Base-by-base conservation (phyloP, 2,888 invertebrate genomes). In the Xylota sylvarum region DNA sequence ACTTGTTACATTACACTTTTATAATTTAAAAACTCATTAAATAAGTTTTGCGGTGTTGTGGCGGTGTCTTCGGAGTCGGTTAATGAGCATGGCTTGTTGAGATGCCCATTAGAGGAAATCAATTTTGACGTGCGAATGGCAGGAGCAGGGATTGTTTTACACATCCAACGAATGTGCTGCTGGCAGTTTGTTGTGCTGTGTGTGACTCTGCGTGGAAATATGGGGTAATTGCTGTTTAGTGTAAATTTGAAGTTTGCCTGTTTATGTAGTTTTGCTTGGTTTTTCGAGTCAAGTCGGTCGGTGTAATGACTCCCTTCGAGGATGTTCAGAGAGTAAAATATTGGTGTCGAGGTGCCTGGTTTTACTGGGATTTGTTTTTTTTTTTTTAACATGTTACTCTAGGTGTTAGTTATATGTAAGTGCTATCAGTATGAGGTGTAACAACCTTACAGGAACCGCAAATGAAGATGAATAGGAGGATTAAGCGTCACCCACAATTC, bases 21-120 rank as follows among this genome's bases (percentile, higher is more conserved):
- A 77, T 72, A 85, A 77, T 81, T 85, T 76, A 67, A 76, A 72
- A 70, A 43, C 67, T 62, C 72, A 72, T 81, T 72, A 64, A 81
- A 48, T 55, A 76, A 76, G 81, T 85, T 76, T 70, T 50, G 48
- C 17, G 27, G 32, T 19, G 52, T n/a, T 17, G 12, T 10, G 43
- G 9, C 10, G 1, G 3, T 43, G 55, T 43, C 5, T 50, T 23
- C 40, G 30, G 65, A 60, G 67, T 43, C 52, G 72, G 70, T 50
- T 81, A 81, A 81, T 77, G 81, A 81, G 76, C 65, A 72, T 30
- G 17, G 58, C 60, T 81, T 77, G 81, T 85, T 56, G 58, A 12
- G 70, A 72, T 67, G 70, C 81, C 76, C 76, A 76, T 74, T 65
- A 76, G 52, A 70, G 52, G 48, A 72, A 81, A 85, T 77, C 85